Evolutionary conservation across 1,140 invertebrate genomes (phyloP), one percentile per base, ranked within the genome.

Genomic region (Meloidogyne floridensis): DNA sequence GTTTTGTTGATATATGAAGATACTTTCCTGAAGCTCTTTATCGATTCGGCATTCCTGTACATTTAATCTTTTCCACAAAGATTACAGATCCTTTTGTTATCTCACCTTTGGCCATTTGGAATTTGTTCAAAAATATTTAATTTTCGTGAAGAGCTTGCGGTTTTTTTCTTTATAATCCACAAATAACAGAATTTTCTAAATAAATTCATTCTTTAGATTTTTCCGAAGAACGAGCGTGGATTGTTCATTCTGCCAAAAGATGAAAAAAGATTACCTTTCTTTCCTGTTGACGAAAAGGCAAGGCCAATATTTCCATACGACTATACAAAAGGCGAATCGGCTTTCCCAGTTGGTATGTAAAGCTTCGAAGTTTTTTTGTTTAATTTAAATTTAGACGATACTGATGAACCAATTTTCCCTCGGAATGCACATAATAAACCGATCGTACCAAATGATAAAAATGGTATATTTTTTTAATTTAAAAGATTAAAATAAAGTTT

Each of bases 231-330:
- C 51, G 78, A 82, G 9, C 43, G 72, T 11, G 82, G 82, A 32
- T 73, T 76, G 13, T 69, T 65, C 11, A 20, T 85, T 59, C 56
- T 85, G 42, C 84, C 84, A 43, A 80, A 74, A 43, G 83, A 85
- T 42, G 85, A 47, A n/a, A 82, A 84, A 18, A 84, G 74, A n/a
- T 51, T 77, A 32, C 83, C 83, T 4, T 80, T 86, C 51, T 85
- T 85, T 70, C 84, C 84, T 20, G 72, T 85, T n/a, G 84, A 86
- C 73, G 81, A 86, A 3, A 59, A 75, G 13, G 73, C 70, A 43
- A 32, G n/a, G 5, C 84, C 84, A 6, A 75, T 85, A 20, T 85
- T 85, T 18, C 84, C 84, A n/a, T 86, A 80, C 54, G 84, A 85
- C 53, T 71, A 73, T n/a, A 65, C 43, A 75, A 85, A 82, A 47